Base-by-base conservation (phyloP, 2,888 invertebrate genomes). In the Epirrhoe tristata region DNA sequence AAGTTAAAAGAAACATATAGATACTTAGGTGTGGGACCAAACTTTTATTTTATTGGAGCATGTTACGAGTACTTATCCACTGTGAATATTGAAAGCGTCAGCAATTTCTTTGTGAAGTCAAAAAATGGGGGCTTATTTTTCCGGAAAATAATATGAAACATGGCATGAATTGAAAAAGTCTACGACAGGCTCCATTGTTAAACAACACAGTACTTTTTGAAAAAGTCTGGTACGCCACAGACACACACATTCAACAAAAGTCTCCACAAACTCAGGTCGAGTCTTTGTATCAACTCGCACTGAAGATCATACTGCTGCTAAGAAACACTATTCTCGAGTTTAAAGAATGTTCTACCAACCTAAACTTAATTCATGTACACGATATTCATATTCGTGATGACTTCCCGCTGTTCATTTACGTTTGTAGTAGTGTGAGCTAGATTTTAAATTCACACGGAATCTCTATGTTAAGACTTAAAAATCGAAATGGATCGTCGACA, bases 131-230 rank as follows among this genome's bases (percentile, higher is more conserved):
- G 79, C 77, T 82, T 84, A 81, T 81, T 83, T 86, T 84, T 78
- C 74, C 79, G 80, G 73, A 81, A 87, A 86, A 87, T 86, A 84
- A 84, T 86, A 86, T 80, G 77, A 86, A 86, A 86, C 85, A 88
- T 84, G 83, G 82, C 81, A 81, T 83, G 86, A 87, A 89, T 88
- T 87, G 85, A 83, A 89, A 87, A 89, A 89, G 83, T 88, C 89
- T 79, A 70, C 75, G 77, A 71, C 73, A 78, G 72, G 75, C 78
- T 76, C 75, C 72, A 78, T 83, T 83, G 84, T 83, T 80, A 72
- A 74, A 73, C 70, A 77, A 73, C 74, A 71, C 72, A 70, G 67
- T 75, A 72, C 74, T 80, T 79, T 72, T 63, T 70, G 71, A 78
- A 76, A 69, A 73, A 68, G 63, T 68, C 55, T 56, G 54, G 61